Percentiles rank a stretch among this genome's conserved stretches.
Conservation (phyloP, 2,113 vertebrate species). For the chimpanzee (Pan troglodytes) region NHGRI_mPanTro3-v2.1_pri NC_072420.2:34459501-34460000, state of each 20-base stretch:
- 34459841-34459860: neutral
- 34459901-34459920: neutral
- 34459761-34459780: neutral
- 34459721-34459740: neutral
- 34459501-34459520: neutral
- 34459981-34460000: neutral
- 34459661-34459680: slow-evolving; percentile 39
- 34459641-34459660: neutral
- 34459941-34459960: neutral
- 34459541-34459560: slow-evolving; percentile 1
- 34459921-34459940: neutral
- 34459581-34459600: neutral
- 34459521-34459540: neutral
- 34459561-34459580: neutral
- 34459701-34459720: neutral
- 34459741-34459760: neutral
- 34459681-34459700: slow-evolving; percentile 28
- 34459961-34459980: neutral
- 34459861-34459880: neutral
- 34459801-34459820: neutral
- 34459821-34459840: neutral
- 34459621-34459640: neutral
- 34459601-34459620: neutral
- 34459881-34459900: neutral
- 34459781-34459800: neutral